A percentile compares a stretch with the other conserved stretches of the same genome.
phyloP scores from a whole-genome alignment of 2,113 vertebrate genomes.

The Eubucco bourcierii region DNA sequence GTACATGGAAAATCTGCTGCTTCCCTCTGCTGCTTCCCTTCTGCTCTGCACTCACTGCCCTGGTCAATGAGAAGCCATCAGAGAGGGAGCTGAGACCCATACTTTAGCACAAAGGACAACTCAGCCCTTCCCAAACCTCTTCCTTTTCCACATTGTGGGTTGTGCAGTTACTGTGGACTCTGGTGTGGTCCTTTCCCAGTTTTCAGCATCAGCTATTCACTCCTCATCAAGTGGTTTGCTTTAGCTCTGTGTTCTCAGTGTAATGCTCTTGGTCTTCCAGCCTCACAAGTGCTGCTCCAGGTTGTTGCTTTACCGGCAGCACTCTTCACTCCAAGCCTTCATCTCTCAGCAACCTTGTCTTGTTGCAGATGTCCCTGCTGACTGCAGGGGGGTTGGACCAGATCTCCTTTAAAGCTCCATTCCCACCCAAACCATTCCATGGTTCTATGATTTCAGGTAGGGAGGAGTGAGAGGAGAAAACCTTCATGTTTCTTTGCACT shows the following conservation, averaged over 20 bases:
- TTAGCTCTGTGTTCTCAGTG: no score
- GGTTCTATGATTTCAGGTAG: background rate
- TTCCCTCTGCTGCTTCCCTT: background rate
- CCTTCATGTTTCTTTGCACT: rapidly evolving
- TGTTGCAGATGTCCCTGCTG: background rate
- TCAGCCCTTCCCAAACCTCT: background rate
- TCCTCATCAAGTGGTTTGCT: background rate
- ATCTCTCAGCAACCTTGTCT: background rate
- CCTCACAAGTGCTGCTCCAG: background rate
- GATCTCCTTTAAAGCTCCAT: no score
- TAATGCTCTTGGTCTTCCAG: background rate
- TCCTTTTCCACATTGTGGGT: background rate
- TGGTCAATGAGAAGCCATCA: background rate
- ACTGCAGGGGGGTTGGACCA: background rate
- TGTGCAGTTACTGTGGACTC: background rate
- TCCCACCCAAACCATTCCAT: background rate
- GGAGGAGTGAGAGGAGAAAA: background rate
- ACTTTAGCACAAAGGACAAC: background rate
- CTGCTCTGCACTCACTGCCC: background rate
- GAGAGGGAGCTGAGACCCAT: background rate
- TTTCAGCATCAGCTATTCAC: background rate
- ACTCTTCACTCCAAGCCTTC: background rate
- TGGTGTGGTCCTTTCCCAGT: background rate
- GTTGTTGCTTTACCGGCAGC: rapidly evolving
- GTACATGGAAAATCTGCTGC: background rate